Base-by-base conservation (phyloP, 2,888 invertebrate genomes). In the Microchrysa polita region DNA sequence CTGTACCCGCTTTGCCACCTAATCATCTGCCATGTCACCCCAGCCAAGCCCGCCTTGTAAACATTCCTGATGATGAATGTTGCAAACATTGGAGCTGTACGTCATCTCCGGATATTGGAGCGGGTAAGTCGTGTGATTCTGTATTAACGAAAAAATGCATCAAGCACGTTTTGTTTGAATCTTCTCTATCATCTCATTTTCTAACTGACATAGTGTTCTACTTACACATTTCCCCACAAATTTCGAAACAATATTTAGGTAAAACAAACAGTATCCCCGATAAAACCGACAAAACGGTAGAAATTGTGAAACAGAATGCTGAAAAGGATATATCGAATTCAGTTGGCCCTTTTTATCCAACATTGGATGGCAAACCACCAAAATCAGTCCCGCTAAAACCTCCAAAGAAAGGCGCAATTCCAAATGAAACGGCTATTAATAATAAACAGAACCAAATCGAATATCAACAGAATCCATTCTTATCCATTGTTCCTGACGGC, bases 61-160 rank as follows among this genome's bases (percentile, higher is more conserved):
- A 88, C 59, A 88, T 89, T 75, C 89, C 90, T 4, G 92, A 91
- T 72, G 94, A 95, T 78, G 93, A 94, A 76, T 96, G 96, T 81
- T 96, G 96, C 83, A 89, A 91, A 79, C 90, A 91, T 74, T 96
- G 96, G 96, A 87, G 87, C 12, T 90, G 87, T 84, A 82, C 86
- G 42, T 84, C 85, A 2, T 82, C 83, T 4, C 55, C 69, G 1
- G 69, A 69, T 16, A 2, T 55, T 73, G 81, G 84, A 83, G 84
- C 84, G 5, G 79, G 78, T 59, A 20, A 74, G 0, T 52, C 1
- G 4, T 34, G 27, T 7, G 27, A 34, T 34, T 34, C 27, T 7
- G 7, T 34, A 34, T 7, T 34, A 40, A 23, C 22, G 4, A 65
- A 27, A 22, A 20, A 16, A 65, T 65, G 9, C 55, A 27, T 20